These are phyloP conservation scores for Haliaeetus leucogaster DNA, from an alignment of 2,113 vertebrate species.

Conservation along the genomic window DNA sequence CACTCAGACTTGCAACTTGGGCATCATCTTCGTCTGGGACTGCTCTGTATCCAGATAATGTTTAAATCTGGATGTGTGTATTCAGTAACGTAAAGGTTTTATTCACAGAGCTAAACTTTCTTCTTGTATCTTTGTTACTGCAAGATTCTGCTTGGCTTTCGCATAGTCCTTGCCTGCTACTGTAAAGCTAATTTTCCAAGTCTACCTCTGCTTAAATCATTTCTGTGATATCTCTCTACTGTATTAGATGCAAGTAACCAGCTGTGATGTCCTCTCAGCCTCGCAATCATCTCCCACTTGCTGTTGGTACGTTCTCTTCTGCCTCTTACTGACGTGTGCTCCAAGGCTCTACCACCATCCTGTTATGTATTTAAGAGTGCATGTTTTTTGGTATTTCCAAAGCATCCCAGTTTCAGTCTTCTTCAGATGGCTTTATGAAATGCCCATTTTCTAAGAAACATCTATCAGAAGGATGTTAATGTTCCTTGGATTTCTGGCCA, in stretches of 20 bases:
- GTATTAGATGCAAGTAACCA: background rate
- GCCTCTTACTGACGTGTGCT: background rate
- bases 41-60: background rate
- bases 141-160: background rate
- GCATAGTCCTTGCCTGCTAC: background rate
- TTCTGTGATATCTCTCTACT: background rate
- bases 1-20: background rate
- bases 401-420: background rate
- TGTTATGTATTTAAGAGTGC: background rate
- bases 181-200: background rate
- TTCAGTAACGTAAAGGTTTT: background rate
- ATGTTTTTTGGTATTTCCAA: background rate
- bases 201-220: background rate
- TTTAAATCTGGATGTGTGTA: background rate
- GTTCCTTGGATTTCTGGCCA: background rate
- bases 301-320: background rate
- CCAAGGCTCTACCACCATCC: background rate
- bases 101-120: background rate
- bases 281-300: accelerated
- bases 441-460: background rate
- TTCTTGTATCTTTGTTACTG: background rate
- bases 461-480: background rate
- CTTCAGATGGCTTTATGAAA: background rate
- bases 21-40: background rate
- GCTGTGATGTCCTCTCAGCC: background rate